Base-by-base conservation (phyloP, 53 echinoderm and acorn worm species). In the Astropecten irregularis region DNA sequence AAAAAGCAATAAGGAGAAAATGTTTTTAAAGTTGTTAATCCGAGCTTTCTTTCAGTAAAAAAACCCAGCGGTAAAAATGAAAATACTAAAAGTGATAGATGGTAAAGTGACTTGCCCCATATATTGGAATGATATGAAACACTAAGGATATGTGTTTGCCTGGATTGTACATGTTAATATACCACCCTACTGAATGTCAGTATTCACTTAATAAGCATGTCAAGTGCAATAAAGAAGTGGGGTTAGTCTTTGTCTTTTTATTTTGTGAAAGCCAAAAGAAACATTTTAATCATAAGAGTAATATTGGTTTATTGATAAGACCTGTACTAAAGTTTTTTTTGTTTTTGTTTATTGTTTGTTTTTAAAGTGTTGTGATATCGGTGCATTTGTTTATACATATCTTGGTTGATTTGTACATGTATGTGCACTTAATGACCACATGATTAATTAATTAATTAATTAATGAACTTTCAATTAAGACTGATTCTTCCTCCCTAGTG, bases 331-430 rank as follows among this genome's bases (percentile, higher is more conserved):
- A 71, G 58, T 23, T 27, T 64, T 2, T 46, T 25, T 68, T 40
- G 19, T 23, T 21, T 44, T 44, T 40, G 15, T 46, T 65, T 65
- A 36, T 13, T 65, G 13, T 65, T 38, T 38, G 21, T 67, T 64
- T 64, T n/a, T 28, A 64, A 31, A 54, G n/a, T n/a, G 3, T 76
- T 76, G 58, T 76, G 7, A 40, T 39, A n/a, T n/a, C n/a, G n/a
- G n/a, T n/a, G n/a, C n/a, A n/a, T n/a, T n/a, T n/a, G n/a, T 8
- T 42, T 42, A 42, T 42, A 42, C 42, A 8, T 6, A 8, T 42
- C 42, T 42, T 42, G 49, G 72, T 59, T 66, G 56, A 56, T 76
- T 62, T 79, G 79, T 79, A 79, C 79, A 79, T 79, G 79, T 79
- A 62, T 62, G 79, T 79, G 79, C 79, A 61, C 62, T 6, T 61